Evolutionary conservation across 2,888 invertebrate genomes (phyloP), one percentile per base, ranked within the genome.

Genomic region (Drosophila lutescens): DNA sequence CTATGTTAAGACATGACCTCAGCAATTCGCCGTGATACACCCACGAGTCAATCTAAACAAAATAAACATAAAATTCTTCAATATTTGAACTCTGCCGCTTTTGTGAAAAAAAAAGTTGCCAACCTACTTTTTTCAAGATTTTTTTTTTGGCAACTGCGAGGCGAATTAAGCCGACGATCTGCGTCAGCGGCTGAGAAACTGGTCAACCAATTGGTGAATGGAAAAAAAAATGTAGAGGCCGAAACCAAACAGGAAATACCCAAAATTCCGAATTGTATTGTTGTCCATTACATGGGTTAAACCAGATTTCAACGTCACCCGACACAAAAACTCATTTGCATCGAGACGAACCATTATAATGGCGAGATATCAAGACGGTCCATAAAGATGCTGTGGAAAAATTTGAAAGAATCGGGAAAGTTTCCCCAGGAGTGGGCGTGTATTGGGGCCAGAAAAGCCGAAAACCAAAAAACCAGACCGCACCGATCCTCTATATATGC

Each of bases 401-500:
- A 51, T 80, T 80, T 79, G 20, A 55, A 57, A 53, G 34, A 40
- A 47, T 62, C 67, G 81, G 49, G 47, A 80, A 84, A 78, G 78
- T 63, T 72, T 76, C 57, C 76, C 76, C 66, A 43, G 68, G 68
- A 63, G 78, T 81, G 74, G 59, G 82, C 66, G 81, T 56, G 76
- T 30, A 4, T 7, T n/a, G 30, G 12, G 15, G 46, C 5, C 47
- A 5, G 47, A 32, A 32, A 23, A 23, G 23, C 23, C 23, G 23
- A 23, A 23, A 2, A 23, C 23, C 26, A 5, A 26, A 26, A 20
- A 26, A 26, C 26, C 26, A 26, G 26, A 26, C 17, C 36, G 20
- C 1, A n/a, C 38, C 38, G 58, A 32, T 50, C 46, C 34, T 32
- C 57, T 41, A 57, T 49, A 57, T 49, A 59, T 34, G 36, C 26